phyloP scores from a whole-genome alignment of 2,113 vertebrate genomes.

The Corvus hawaiiensis region DNA sequence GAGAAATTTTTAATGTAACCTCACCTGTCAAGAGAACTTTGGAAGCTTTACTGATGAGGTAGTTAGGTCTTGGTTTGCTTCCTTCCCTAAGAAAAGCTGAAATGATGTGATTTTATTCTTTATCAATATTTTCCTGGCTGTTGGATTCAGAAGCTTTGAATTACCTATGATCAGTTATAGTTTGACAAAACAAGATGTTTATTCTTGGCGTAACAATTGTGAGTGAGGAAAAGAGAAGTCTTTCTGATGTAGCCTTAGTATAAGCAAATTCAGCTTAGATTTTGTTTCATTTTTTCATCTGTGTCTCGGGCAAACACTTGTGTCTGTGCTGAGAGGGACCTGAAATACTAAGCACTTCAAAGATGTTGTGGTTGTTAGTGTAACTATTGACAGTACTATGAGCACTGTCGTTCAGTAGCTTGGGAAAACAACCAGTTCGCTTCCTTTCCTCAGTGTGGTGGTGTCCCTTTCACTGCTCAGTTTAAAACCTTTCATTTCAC shows the following conservation, averaged over 20 bases:
- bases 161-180: background rate
- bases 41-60: background rate
- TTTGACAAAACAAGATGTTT: background rate
- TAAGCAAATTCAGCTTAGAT: background rate
- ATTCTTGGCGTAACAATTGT: background rate
- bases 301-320: background rate
- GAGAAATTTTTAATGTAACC: background rate
- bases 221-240: background rate
- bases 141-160: background rate
- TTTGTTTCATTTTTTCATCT: background rate
- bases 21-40: background rate
- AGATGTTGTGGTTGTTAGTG: background rate
- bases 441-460: background rate
- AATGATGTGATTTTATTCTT: background rate
- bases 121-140: background rate
- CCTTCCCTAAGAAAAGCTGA: background rate
- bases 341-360: background rate
- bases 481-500: background rate
- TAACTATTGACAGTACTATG: background rate
- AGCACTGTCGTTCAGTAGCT: background rate
- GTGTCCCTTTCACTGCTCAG: background rate
- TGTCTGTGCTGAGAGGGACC: background rate
- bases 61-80: background rate
- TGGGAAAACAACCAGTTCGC: background rate
- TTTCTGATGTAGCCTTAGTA: background rate